These are phyloP conservation scores for Tuberolachnus salignus DNA, from an alignment of 2,888 invertebrate species.

Conservation along the genomic window DNA sequence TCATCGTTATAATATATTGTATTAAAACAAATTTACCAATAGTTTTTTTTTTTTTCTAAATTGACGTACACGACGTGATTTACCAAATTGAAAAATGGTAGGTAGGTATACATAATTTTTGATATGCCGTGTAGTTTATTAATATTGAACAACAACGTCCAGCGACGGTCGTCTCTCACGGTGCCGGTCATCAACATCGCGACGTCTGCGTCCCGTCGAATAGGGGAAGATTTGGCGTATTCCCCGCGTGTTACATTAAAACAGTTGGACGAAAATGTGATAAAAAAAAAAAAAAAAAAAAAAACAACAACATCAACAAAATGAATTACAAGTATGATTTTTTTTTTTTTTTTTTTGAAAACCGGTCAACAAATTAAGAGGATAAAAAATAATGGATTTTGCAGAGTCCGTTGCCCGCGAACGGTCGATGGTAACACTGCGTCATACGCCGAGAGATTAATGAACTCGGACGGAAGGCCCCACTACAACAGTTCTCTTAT, in stretches of 20 bases:
- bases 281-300: no score
- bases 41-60: no score
- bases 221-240: background rate
- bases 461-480: slow-evolving; percentile 41
- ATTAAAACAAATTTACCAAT: no score
- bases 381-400: slow-evolving; percentile 18
- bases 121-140: background rate
- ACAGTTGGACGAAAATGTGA: background rate
- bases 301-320: background rate
- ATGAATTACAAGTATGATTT: background rate
- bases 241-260: background rate
- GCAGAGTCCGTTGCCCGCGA: slow-evolving; percentile 38
- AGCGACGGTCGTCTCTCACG: background rate
- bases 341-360: slow-evolving; percentile 16
- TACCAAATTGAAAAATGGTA: background rate
- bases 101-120: background rate
- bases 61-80: background rate
- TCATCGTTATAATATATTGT: no score
- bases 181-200: background rate
- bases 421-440: slow-evolving; percentile 33
- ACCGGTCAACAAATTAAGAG: slow-evolving; percentile 19
- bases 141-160: background rate
- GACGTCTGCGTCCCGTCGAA: background rate
- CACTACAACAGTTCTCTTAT: background rate
- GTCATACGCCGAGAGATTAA: slow-evolving; percentile 40